Base-by-base conservation (phyloP, 2,888 invertebrate species). In the Tryphoninae sp. region DNA sequence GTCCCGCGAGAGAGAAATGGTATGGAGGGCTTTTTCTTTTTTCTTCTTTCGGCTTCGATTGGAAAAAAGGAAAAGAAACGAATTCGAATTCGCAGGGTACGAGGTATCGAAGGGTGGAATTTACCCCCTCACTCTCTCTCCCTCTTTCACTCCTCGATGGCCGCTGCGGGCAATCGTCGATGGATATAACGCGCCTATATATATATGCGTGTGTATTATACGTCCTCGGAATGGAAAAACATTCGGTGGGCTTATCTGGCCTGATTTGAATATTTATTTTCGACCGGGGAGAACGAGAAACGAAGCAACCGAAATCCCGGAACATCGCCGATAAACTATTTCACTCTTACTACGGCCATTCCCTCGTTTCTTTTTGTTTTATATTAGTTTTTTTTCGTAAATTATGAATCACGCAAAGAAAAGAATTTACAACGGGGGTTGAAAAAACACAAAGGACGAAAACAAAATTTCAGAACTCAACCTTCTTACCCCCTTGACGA, bases 221-320 rank as follows among this genome's bases (percentile, higher is more conserved):
- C 33, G 33, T 33, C 45, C 45, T 45, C 11, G 3, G 23, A 58
- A 69, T 51, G 69, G 51, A 71, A 74, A 81, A 81, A 68, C 58
- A 64, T 78, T 74, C 55, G 42, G 40, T 65, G 59, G 75, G 42
- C 49, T 22, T 26, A 22, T 16, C 55, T 16, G 61, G 22, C 33
- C 59, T 74, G 45, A 71, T 74, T 81, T 71, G 74, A 74, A 78
- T 78, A 74, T 81, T 64, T 81, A 71, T 78, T 59, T 51, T 77
- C 64, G 78, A 49, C 26, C 51, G 49, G 77, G 55, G 64, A 59
- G 8, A 51, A 16, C 33, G 58, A 9, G 45, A 45, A 13, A 45
- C 45, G 33, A 6, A 33, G 33, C 1, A 33, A 33, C 13, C 45
- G 9, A 9, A 45, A 13, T 40, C 11, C 13, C 6, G 7, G 42